Evolutionary conservation across 2,888 invertebrate genomes (phyloP), one percentile per base, ranked within the genome.

Genomic region (Athetis lepigone): DNA sequence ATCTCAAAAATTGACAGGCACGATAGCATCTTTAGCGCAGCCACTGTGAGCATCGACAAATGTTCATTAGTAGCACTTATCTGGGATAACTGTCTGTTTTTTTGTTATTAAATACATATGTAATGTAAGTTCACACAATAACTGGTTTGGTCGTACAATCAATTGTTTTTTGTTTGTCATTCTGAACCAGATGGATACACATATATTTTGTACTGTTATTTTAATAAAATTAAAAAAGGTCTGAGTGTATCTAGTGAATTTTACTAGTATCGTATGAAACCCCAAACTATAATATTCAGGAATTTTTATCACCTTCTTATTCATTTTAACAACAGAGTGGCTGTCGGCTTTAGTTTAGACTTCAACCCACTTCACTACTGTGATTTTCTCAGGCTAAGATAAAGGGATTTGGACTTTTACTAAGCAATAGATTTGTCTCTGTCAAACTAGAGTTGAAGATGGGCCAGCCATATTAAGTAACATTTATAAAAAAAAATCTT

Each of bases 1-100:
- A 79, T 79, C 77, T 72, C 25, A 56, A 72, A 71, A 69, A 79
- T 66, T 79, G 77, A 77, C 77, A 76, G 62, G 57, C 45, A 39
- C 36, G 79, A 77, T 79, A 65, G 23, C 33, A 79, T 77, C 77
- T 76, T 59, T 65, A 51, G 42, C 33, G 33, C 65, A 50, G 49
- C 52, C 19, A 54, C 49, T 50, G 63, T 59, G 49, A 29, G 25
- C 49, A 79, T 76, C 69, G 36, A 77, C 59, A 71, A 72, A 76
- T 58, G 58, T 65, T 79, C 69, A 76, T 77, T 79, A 77, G 65
- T 45, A 69, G 43, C 64, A 62, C 77, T 69, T 62, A 76, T 79
- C 72, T 43, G 36, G 29, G 33, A 55, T 71, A 62, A 37, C 50
- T 45, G 55, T 56, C 33, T 43, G 13, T 54, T 54, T 64, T 59